These are phyloP conservation scores for Pan paniscus DNA, from an alignment of 2,113 vertebrate species.

Conservation along the genomic window DNA sequence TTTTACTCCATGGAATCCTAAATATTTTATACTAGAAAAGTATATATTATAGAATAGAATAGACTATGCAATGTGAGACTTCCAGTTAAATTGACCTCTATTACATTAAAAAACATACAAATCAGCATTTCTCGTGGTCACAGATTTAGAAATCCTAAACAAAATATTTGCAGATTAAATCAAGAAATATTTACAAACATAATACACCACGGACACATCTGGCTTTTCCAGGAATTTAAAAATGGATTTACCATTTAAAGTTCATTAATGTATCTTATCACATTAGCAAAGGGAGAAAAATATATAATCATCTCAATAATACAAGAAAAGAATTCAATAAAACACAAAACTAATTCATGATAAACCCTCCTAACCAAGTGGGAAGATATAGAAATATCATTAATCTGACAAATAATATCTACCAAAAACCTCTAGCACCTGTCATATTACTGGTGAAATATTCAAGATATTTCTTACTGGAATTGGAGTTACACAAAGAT, in stretches of 20 bases:
- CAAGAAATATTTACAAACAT: not conserved
- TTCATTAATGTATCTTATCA: not conserved
- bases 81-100: not conserved
- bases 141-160: not conserved
- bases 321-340: not conserved
- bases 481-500: not conserved
- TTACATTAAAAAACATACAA: not conserved
- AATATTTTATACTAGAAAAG: not conserved
- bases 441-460: not conserved
- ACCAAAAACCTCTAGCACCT: not conserved
- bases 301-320: not conserved
- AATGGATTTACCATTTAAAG: not conserved
- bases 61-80: not conserved
- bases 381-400: not conserved
- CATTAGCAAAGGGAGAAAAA: not conserved
- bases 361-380: not conserved
- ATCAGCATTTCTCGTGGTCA: not conserved
- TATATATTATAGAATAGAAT: not conserved
- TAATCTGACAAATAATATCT: not conserved
- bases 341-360: not conserved
- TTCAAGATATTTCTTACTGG: not conserved
- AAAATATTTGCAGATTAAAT: not conserved
- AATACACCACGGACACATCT: not conserved
- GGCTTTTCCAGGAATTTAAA: not conserved
- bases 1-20: not conserved